These are phyloP conservation scores for Tetropium fuscum DNA, from an alignment of 2,888 invertebrate genomes.

Conservation along the genomic window DNA sequence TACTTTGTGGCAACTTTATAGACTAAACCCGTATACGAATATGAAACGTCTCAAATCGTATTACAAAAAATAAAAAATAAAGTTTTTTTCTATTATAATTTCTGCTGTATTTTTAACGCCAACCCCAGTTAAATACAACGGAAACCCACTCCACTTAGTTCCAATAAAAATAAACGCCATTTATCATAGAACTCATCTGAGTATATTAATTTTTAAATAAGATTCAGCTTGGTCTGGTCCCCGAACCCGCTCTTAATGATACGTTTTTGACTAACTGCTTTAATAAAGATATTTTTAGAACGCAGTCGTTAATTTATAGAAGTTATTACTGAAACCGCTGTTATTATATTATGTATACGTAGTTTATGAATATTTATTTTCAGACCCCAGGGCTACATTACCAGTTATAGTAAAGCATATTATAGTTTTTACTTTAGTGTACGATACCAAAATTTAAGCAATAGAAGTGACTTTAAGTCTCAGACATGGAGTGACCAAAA, in stretches of 20 bases:
- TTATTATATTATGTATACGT: neutral
- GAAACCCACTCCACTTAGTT: neutral
- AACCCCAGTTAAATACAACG: no score
- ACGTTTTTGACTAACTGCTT: constrained; percentile 2
- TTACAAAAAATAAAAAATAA: no score
- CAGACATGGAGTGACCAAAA: no score
- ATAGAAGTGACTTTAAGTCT: no score
- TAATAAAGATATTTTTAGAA: constrained; percentile 8
- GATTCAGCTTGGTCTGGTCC: neutral
- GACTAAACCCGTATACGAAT: no score
- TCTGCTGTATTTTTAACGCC: neutral
- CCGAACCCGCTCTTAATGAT: neutral
- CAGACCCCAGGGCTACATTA: no score
- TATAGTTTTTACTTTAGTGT: no score
- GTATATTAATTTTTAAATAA: constrained; percentile 8
- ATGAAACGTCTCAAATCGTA: no score
- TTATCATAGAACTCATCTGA: neutral
- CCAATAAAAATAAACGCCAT: constrained; percentile 3
- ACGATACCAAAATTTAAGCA: no score
- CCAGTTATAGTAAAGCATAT: no score
- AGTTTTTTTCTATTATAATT: no score
- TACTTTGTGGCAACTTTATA: no score
- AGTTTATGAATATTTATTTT: constrained; percentile 4
- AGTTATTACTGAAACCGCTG: neutral
- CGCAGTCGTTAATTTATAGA: neutral